A percentile compares a stretch with the other conserved stretches of the same genome.
These are phyloP conservation scores for Phymatocera aterrima DNA, from an alignment of 2,888 invertebrate genomes.

Conservation along the genomic window DNA sequence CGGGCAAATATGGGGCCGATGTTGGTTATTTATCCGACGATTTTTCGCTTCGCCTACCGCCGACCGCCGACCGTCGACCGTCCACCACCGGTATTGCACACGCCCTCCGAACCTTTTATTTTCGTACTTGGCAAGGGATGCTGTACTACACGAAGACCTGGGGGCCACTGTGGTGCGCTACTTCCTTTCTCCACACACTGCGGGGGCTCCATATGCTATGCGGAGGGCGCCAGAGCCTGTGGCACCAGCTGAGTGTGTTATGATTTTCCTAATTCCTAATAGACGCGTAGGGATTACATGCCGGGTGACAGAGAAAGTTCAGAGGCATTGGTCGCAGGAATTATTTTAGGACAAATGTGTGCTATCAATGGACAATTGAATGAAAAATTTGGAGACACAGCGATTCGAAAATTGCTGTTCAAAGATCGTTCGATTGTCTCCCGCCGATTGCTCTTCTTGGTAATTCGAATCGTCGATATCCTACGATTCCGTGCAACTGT, in stretches of 20 bases:
- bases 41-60: slow-evolving; percentile 67
- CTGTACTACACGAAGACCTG: slow-evolving; percentile 57
- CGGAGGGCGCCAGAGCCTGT: slow-evolving; percentile 57
- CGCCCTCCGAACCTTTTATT: slow-evolving; percentile 70
- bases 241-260: slow-evolving; percentile 67
- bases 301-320: slow-evolving; percentile 9
- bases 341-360: neutral
- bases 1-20: slow-evolving; percentile 63
- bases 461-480: no score
- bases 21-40: slow-evolving; percentile 67
- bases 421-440: no score
- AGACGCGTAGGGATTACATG: slow-evolving; percentile 54
- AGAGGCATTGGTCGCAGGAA: neutral
- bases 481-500: neutral
- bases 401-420: neutral
- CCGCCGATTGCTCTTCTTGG: no score
- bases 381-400: neutral
- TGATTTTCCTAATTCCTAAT: slow-evolving; percentile 73
- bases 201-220: slow-evolving; percentile 70
- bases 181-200: slow-evolving; percentile 10
- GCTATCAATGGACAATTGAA: no score
- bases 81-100: slow-evolving; percentile 51
- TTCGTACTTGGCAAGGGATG: slow-evolving; percentile 60
- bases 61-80: neutral
- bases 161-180: slow-evolving; percentile 51